Evolutionary conservation across 2,113 vertebrate species (phyloP).

Genomic region (Furnarius figulus): DNA sequence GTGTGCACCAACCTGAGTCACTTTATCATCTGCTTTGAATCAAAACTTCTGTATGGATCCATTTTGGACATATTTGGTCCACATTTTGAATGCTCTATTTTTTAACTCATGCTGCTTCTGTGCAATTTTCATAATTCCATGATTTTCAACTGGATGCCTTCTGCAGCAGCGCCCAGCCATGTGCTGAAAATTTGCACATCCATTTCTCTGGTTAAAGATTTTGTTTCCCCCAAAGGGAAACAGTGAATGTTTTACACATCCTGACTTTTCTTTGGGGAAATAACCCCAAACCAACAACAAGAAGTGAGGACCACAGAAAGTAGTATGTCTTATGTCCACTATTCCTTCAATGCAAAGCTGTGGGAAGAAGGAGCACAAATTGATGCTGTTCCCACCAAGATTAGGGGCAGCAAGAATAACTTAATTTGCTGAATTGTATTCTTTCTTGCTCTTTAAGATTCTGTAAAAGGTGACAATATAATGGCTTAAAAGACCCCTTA

Average conservation of each 20-base stretch:
- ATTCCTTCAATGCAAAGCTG: not conserved
- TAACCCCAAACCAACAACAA: not conserved
- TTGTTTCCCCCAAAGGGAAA: not conserved
- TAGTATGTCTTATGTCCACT: not conserved
- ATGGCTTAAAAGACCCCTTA: slow-evolving; percentile 34
- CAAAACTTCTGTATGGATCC: not conserved
- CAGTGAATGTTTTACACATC: not conserved
- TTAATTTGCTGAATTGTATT: slow-evolving; percentile 37
- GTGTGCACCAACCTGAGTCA: not conserved
- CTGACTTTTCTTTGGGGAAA: not conserved
- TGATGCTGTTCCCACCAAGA: slow-evolving; percentile 40
- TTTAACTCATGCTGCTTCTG: not conserved
- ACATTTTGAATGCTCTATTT: not conserved
- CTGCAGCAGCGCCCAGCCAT: not conserved
- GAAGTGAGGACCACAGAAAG: not conserved
- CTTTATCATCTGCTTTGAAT: not conserved
- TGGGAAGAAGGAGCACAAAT: slow-evolving; percentile 1
- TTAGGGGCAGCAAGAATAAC: slow-evolving; percentile 26
- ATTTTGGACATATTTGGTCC: not conserved
- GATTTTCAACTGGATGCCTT: not conserved
- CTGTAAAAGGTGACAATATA: not conserved
- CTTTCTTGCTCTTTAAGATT: slow-evolving; percentile 15
- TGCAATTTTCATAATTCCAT: not conserved
- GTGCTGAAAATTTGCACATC: not conserved
- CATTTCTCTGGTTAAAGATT: not conserved